These are phyloP conservation scores for Drosophila bipectinata DNA, from an alignment of 1,140 invertebrate genomes.

Conservation along the genomic window DNA sequence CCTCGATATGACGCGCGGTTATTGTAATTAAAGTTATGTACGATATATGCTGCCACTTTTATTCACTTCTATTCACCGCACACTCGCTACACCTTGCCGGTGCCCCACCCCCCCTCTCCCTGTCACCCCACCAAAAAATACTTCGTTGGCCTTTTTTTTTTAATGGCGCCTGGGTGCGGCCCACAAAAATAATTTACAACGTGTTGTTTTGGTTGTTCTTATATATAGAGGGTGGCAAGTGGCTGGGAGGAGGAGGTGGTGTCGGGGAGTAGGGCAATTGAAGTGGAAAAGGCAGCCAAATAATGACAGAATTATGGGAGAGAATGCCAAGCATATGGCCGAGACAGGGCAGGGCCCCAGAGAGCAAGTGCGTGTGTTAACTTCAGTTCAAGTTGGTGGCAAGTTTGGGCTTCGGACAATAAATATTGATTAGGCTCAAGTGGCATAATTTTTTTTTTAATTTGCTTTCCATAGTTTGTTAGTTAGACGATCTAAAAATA, in stretches of 20 bases:
- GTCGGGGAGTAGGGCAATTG: constrained; percentile 19
- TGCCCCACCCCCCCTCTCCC: not conserved
- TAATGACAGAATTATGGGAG: constrained; percentile 67
- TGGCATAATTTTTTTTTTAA: not conserved
- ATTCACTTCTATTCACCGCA: constrained; percentile 49
- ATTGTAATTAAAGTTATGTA: constrained; percentile 78
- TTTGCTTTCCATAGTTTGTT: no score
- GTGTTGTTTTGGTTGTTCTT: constrained; percentile 44
- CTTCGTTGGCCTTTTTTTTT: constrained; percentile 35
- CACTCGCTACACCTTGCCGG: not conserved
- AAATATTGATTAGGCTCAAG: not conserved
- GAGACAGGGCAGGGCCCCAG: constrained; percentile 12
- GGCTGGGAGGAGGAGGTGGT: not conserved
- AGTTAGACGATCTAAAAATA: no score
- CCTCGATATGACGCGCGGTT: constrained; percentile 40
- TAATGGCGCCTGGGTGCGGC: constrained; percentile 49
- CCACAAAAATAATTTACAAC: constrained; percentile 62
- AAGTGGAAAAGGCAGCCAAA: constrained; percentile 60
- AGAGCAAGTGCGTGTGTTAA: constrained; percentile 20
- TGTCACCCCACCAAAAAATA: constrained; percentile 1
- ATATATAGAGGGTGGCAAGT: constrained; percentile 9
- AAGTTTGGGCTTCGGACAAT: not conserved
- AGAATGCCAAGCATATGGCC: constrained; percentile 58
- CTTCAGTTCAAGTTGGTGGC: not conserved
- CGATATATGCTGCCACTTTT: constrained; percentile 53